Percentiles rank a stretch among this genome's conserved stretches.
Conservation (phyloP, 1,140 invertebrate genomes). For the Medauroidea extradentata region DNA sequence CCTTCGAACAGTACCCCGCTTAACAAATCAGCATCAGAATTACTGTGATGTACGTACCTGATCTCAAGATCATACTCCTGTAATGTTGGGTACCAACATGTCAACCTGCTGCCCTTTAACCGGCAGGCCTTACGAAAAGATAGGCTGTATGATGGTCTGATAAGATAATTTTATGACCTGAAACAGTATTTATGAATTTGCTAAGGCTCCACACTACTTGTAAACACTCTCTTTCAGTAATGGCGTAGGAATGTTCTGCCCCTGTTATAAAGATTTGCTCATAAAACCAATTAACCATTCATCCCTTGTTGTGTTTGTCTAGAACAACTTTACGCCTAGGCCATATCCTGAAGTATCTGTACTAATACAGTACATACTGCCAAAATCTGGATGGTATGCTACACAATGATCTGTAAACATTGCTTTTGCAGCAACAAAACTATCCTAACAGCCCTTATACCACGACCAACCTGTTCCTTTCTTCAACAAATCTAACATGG, state of each 20-base stretch:
- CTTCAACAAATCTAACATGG: background rate
- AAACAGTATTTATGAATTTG: background rate
- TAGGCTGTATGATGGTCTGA: background rate
- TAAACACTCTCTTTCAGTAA: background rate
- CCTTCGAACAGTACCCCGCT: background rate
- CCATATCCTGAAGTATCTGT: background rate
- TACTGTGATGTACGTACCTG: background rate
- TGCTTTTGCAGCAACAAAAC: background rate
- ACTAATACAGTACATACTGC: background rate
- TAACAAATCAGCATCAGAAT: background rate
- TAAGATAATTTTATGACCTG: background rate
- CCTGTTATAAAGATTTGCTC: background rate
- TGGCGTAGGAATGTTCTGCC: background rate
- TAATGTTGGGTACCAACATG: background rate
- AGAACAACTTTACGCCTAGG: background rate
- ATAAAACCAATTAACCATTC: background rate
- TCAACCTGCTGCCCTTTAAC: background rate
- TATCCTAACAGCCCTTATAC: background rate
- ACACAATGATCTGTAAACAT: background rate
- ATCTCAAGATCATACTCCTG: background rate
- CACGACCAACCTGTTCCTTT: background rate
- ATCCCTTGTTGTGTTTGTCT: background rate
- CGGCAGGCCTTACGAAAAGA: background rate
- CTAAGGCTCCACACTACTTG: background rate
- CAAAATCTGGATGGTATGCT: background rate